These are phyloP conservation scores for Calypte anna DNA, from an alignment of 2,113 vertebrate genomes.

Conservation along the genomic window DNA sequence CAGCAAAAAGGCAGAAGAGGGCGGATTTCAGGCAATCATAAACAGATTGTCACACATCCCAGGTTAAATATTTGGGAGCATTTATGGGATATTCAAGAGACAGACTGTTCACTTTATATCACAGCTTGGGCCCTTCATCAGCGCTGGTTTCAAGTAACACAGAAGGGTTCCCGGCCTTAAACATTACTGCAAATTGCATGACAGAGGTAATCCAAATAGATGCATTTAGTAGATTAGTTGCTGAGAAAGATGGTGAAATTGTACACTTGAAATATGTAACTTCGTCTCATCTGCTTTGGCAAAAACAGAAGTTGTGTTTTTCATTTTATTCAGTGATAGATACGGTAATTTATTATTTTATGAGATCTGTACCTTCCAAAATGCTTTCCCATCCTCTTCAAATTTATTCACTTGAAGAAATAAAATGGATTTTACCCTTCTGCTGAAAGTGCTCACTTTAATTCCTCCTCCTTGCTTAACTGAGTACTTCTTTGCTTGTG, in stretches of 20 bases:
- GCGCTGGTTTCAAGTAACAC: neutral
- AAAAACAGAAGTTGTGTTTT: neutral
- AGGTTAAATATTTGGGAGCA: slow-evolving; percentile 47
- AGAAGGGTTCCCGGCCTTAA: slow-evolving; percentile 43
- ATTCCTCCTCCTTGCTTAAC: neutral
- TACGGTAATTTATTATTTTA: neutral
- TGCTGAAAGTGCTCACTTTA: neutral
- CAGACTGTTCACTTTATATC: slow-evolving; percentile 14
- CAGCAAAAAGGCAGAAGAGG: neutral
- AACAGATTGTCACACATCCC: slow-evolving; percentile 24
- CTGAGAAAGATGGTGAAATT: neutral
- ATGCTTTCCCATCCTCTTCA: neutral
- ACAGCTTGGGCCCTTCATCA: slow-evolving; percentile 41
- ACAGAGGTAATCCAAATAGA: slow-evolving; percentile 33
- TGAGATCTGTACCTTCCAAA: neutral
- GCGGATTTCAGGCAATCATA: slow-evolving; percentile 66
- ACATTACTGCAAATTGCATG: slow-evolving; percentile 16
- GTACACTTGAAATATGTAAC: neutral
- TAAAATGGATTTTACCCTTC: neutral
- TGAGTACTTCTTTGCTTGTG: neutral
- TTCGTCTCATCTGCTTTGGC: slow-evolving; percentile 3
- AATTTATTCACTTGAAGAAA: neutral
- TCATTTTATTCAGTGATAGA: neutral
- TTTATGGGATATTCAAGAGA: slow-evolving; percentile 35
- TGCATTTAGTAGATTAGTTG: neutral